A percentile compares a stretch with the other conserved stretches of the same genome.
These are phyloP conservation scores for Mythimna ferrago DNA, from an alignment of 2,888 invertebrate genomes.

Conservation along the genomic window DNA sequence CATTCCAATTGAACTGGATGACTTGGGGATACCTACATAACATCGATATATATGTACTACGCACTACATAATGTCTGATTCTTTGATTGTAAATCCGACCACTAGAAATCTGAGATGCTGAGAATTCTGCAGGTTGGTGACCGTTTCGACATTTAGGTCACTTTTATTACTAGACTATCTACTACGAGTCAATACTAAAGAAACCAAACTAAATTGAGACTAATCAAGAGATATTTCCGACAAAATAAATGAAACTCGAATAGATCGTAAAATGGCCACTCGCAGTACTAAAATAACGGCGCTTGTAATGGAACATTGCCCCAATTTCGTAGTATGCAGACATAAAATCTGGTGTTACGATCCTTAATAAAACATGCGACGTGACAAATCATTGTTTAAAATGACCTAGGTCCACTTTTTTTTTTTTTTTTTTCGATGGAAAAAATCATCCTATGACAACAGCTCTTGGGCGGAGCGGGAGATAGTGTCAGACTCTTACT, in stretches of 20 bases:
- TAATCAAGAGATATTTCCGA: slow-evolving; percentile 53
- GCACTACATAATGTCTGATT: not conserved
- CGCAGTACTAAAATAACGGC: slow-evolving; percentile 42
- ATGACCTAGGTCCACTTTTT: not conserved
- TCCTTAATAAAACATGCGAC: not conserved
- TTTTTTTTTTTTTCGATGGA: too few species aligned
- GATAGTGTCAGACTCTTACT: too few species aligned
- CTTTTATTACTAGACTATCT: slow-evolving; percentile 13
- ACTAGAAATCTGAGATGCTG: slow-evolving; percentile 11
- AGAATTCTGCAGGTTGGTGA: slow-evolving; percentile 29
- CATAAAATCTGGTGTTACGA: slow-evolving; percentile 41
- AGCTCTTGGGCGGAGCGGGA: too few species aligned
- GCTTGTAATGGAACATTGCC: slow-evolving; percentile 52
- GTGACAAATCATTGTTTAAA: slow-evolving; percentile 6
- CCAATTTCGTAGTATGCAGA: slow-evolving; percentile 38
- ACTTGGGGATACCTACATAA: not conserved
- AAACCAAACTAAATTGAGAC: slow-evolving; percentile 52
- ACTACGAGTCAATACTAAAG: slow-evolving; percentile 16
- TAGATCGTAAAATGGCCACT: slow-evolving; percentile 50
- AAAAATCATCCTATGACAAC: too few species aligned
- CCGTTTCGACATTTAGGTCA: slow-evolving; percentile 11
- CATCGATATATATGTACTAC: too few species aligned
- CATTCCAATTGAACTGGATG: not conserved
- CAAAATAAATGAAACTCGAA: slow-evolving; percentile 37
- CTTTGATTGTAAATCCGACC: not conserved